Percentiles rank a stretch among this genome's conserved stretches.
These are phyloP conservation scores for Plodia interpunctella DNA, from an alignment of 1,140 invertebrate genomes.

Conservation along the genomic window DNA sequence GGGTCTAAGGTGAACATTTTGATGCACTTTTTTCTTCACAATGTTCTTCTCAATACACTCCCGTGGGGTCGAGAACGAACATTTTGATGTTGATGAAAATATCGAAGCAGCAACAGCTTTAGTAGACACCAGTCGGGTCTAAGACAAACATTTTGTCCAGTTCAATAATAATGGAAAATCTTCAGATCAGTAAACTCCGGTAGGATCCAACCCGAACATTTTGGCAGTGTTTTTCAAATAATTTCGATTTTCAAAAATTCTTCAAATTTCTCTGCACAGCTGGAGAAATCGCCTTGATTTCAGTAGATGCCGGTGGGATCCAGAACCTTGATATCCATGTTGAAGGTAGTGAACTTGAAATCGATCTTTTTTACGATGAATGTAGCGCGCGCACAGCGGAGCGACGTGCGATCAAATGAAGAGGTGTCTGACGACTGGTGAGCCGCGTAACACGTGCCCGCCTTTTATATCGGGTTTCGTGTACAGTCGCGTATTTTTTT, in stretches of 20 bases:
- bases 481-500: slow-evolving; percentile 68
- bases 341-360: slow-evolving; percentile 42
- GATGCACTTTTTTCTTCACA: slow-evolving; percentile 34
- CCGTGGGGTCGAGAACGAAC: slow-evolving; percentile 57
- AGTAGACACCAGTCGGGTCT: slow-evolving; percentile 63
- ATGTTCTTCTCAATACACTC: slow-evolving; percentile 47
- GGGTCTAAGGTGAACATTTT: slow-evolving; percentile 61
- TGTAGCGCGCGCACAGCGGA: slow-evolving; percentile 34
- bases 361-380: slow-evolving; percentile 72
- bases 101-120: slow-evolving; percentile 16
- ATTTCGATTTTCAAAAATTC: slow-evolving; percentile 27
- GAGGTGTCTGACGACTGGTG: slow-evolving; percentile 56
- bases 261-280: slow-evolving; percentile 11
- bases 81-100: slow-evolving; percentile 33
- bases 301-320: slow-evolving; percentile 68
- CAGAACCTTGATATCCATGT: slow-evolving; percentile 65
- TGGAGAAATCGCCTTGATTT: slow-evolving; percentile 13
- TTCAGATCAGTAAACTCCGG: slow-evolving; percentile 35
- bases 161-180: slow-evolving; percentile 13
- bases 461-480: slow-evolving; percentile 63
- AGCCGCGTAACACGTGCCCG: slow-evolving; percentile 59
- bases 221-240: slow-evolving; percentile 19
- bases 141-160: slow-evolving; percentile 52
- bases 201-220: slow-evolving; percentile 36
- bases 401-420: slow-evolving; percentile 45